Conservation (phyloP, 2,113 vertebrate species). For the Colinus virginianus region DNA sequence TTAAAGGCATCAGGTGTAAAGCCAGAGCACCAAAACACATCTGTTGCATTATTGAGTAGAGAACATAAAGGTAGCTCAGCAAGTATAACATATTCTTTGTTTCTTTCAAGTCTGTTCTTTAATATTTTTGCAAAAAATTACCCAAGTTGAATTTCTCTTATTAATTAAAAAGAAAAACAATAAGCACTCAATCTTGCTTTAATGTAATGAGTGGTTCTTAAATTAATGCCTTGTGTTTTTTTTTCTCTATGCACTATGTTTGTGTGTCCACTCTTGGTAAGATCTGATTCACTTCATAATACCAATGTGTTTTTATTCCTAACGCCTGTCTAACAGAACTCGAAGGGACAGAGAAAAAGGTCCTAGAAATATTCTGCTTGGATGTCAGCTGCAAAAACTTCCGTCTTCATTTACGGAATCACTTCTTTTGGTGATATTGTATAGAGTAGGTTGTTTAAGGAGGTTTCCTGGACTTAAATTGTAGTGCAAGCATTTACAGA, state of each 20-base stretch:
- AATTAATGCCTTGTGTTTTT: neutral
- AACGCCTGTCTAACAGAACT: neutral
- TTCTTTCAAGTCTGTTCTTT: neutral
- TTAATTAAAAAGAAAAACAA: neutral
- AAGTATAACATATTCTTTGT: neutral
- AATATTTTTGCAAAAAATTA: neutral
- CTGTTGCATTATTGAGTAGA: neutral
- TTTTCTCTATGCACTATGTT: neutral
- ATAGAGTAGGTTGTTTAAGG: neutral
- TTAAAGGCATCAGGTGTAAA: neutral
- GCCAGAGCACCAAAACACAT: neutral
- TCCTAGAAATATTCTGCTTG: neutral
- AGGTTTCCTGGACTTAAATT: neutral
- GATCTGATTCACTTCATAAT: neutral
- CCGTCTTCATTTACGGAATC: neutral
- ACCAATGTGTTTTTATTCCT: neutral
- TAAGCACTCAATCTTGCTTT: neutral
- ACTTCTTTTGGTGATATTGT: neutral
- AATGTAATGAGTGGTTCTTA: neutral
- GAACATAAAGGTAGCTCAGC: neutral
- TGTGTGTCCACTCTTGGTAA: neutral
- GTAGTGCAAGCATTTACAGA: neutral
- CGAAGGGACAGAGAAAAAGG: neutral
- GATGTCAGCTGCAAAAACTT: neutral
- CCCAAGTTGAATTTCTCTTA: neutral